Base-by-base conservation (phyloP, 2,888 invertebrate species). In the Pomacea canaliculata region DNA sequence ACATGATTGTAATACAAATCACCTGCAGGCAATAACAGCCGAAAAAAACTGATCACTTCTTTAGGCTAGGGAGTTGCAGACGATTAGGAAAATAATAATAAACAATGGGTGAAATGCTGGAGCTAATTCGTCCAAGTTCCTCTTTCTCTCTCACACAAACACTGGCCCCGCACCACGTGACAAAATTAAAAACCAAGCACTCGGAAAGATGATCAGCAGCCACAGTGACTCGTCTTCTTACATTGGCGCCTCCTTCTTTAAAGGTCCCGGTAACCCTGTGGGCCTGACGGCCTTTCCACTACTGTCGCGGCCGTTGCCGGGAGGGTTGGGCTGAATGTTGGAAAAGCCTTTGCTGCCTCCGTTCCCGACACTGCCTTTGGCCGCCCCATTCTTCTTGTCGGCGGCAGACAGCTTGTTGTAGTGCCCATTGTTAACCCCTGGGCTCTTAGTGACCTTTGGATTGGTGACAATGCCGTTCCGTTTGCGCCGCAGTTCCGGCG, bases 381-480 rank as follows among this genome's bases (percentile, higher is more conserved):
- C 51, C 70, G 70, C 60, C 27, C 71, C 63, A 71, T 56, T 72
- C 46, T 82, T 80, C 68, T 76, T 79, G 48, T 73, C 72, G n/a
- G 81, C 83, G 4, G 81, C 80, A 7, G 86, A 77, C 76, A 84
- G 76, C 69, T 85, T 82, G 73, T 84, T 84, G 63, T 79, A 82
- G 51, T 77, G 77, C 23, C 80, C 78, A 73, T 82, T 81, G 76
- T 84, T 86, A n/a, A 85, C 82, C 70, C 80, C 82, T 12, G 78
- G 78, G 71, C 81, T 81, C 60, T 87, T 86, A 27, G 84, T 85
- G 70, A 88, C 88, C 75, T 90, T 91, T 10, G 91, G 91, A 81
- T 91, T 91, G 62, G 91, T 90, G 23, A 91, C 90, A 71, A 91
- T 91, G 23, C 91, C 91, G 77, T 91, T 91, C 63, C 90, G 80